Evolutionary conservation across 2,113 vertebrate species (phyloP).

Genomic region (Neogale vison): DNA sequence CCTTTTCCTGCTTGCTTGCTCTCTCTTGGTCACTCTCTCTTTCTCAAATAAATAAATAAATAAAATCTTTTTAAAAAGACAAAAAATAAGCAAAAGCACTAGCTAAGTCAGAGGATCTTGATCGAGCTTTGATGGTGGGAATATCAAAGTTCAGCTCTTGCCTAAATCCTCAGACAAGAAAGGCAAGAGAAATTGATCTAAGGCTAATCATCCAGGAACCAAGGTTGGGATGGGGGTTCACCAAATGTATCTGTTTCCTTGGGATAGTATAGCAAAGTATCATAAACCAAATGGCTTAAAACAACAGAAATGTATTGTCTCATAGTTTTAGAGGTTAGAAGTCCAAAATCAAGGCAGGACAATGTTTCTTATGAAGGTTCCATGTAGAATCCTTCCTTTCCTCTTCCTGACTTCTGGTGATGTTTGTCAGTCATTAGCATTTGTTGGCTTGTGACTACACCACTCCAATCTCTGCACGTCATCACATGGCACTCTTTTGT

Average conservation of each 20-base stretch:
- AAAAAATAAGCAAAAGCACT: not conserved
- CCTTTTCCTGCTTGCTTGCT: not conserved
- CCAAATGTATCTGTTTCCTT: not conserved
- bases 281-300: not conserved
- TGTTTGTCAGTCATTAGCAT: fast-evolving
- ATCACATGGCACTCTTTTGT: not conserved
- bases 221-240: not conserved
- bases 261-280: not conserved
- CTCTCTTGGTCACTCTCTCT: not conserved
- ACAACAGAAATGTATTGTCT: not conserved
- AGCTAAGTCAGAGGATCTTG: not conserved
- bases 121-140: not conserved
- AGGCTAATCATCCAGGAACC: not conserved
- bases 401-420: not conserved
- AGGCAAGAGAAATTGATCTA: not conserved
- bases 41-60: not conserved
- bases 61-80: not conserved
- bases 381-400: not conserved
- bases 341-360: not conserved
- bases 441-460: not conserved
- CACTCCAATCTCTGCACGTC: not conserved
- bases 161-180: not conserved
- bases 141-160: not conserved
- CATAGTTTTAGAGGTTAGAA: not conserved
- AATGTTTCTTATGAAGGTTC: not conserved